These are phyloP conservation scores for Copsychus sechellarum DNA, from an alignment of 2,113 vertebrate genomes.

Conservation along the genomic window DNA sequence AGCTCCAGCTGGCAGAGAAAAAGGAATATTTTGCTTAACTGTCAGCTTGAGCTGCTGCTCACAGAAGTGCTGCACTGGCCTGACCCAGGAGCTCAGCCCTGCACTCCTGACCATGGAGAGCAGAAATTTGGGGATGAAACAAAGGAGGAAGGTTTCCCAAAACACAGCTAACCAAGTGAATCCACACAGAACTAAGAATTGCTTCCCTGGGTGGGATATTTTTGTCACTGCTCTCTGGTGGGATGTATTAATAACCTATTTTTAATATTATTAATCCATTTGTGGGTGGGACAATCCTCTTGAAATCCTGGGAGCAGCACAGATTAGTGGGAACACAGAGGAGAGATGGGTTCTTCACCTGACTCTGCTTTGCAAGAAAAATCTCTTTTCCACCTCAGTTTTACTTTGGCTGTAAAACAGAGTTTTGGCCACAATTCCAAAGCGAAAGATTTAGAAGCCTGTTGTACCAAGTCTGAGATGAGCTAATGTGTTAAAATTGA, in stretches of 20 bases:
- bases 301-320: not conserved
- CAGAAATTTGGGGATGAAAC: not conserved
- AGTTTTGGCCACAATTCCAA: not conserved
- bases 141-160: not conserved
- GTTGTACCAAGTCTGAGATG: accelerated
- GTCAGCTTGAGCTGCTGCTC: constrained; percentile 17
- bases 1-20: constrained; percentile 61
- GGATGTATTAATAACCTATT: not conserved
- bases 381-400: not conserved
- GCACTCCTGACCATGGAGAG: not conserved
- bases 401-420: not conserved
- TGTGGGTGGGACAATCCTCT: not conserved
- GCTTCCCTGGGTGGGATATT: not conserved
- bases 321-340: not conserved
- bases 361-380: not conserved
- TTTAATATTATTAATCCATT: not conserved
- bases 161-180: accelerated
- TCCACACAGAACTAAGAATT: accelerated
- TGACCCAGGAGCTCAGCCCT: not conserved
- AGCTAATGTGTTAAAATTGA: not conserved
- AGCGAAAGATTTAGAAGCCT: not conserved
- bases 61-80: not conserved
- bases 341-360: not conserved
- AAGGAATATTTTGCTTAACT: constrained; percentile 49
- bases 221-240: not conserved